These are phyloP conservation scores for Pteropus rufus DNA, from an alignment of 2,797 vertebrate species.

Conservation along the genomic window DNA sequence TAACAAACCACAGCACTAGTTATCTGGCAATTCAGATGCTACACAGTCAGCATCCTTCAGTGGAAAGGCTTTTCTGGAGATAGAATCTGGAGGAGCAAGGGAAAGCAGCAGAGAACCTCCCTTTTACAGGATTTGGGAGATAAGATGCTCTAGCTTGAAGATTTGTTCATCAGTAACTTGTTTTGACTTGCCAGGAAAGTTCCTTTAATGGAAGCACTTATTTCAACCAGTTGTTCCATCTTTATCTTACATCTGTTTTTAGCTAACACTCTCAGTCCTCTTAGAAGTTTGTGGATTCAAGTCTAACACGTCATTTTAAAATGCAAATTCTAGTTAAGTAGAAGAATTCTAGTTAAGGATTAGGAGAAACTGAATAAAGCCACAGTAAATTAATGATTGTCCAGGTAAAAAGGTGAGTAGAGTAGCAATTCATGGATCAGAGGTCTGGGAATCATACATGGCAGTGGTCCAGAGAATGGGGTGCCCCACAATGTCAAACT, in stretches of 20 bases:
- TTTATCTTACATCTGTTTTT: constrained; percentile 41
- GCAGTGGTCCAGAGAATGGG: background rate
- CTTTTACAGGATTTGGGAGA: constrained; percentile 56
- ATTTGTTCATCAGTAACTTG: constrained; percentile 68
- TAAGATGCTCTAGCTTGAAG: constrained; percentile 54
- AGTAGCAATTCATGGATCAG: background rate
- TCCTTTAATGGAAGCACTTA: constrained; percentile 64
- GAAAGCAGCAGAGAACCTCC: background rate
- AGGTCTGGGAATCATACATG: background rate
- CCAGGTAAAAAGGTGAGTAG: background rate
- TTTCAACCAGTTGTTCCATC: background rate
- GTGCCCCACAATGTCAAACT: background rate
- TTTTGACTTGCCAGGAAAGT: constrained; percentile 69
- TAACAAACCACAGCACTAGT: constrained; percentile 43
- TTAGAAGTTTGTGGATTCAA: constrained; percentile 20
- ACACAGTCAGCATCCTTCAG: background rate
- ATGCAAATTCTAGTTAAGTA: constrained; percentile 36
- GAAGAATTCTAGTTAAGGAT: constrained; percentile 39
- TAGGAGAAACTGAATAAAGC: constrained; percentile 18
- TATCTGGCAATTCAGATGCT: background rate
- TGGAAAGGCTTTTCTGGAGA: background rate
- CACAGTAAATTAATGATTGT: constrained; percentile 45
- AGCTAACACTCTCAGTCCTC: background rate
- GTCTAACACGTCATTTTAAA: background rate
- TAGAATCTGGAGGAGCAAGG: background rate